A percentile compares a stretch with the other conserved stretches of the same genome.
Evolutionary conservation across 2,888 invertebrate genomes (phyloP).

Genomic region (Nymphalis urticae): DNA sequence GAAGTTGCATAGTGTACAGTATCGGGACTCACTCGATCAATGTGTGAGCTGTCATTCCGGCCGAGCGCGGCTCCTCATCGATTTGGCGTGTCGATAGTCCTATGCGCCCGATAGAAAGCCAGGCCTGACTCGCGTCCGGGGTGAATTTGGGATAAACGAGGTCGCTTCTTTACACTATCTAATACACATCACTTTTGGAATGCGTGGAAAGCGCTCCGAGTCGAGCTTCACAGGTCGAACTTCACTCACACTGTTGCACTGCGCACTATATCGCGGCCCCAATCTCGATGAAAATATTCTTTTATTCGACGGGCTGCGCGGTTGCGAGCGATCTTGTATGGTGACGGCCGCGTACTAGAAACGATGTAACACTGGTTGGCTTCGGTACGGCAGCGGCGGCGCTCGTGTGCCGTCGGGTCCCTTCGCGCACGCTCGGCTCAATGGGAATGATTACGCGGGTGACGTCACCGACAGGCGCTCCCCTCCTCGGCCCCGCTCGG

Average conservation of each 20-base stretch:
- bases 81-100: constrained; percentile 55
- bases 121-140: constrained; percentile 52
- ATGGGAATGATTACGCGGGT: constrained; percentile 64
- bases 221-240: constrained; percentile 28
- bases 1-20: constrained; percentile 31
- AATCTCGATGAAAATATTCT: constrained; percentile 46
- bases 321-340: constrained; percentile 57
- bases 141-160: constrained; percentile 62
- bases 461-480: constrained; percentile 62
- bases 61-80: constrained; percentile 63
- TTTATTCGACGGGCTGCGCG: constrained; percentile 44
- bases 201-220: constrained; percentile 34
- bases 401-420: constrained; percentile 59
- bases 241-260: constrained; percentile 40
- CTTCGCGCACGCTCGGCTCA: constrained; percentile 63
- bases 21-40: constrained; percentile 72
- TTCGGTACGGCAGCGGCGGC: constrained; percentile 53
- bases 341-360: constrained; percentile 75
- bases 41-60: constrained; percentile 66
- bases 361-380: constrained; percentile 72
- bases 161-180: constrained; percentile 64
- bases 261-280: constrained; percentile 44
- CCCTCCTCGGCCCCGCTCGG: constrained; percentile 45
- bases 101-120: constrained; percentile 60
- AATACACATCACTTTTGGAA: constrained; percentile 40